These are phyloP conservation scores for Callitettix versicolor DNA, from an alignment of 1,140 invertebrate species.

Conservation along the genomic window DNA sequence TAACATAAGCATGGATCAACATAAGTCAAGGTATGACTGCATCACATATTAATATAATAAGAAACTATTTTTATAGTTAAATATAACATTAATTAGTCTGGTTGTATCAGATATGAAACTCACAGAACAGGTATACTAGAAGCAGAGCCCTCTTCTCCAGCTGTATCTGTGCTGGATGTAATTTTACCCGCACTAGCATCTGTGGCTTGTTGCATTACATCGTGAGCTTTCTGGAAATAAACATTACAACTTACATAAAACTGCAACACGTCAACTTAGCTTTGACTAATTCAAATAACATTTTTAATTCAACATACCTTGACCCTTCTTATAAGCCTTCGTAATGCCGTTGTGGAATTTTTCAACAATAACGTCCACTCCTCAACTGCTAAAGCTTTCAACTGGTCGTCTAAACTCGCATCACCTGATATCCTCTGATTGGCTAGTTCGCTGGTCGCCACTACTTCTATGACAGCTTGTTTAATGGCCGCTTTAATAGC, in stretches of 20 bases:
- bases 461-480: conserved; percentile 71
- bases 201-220: conserved; percentile 56
- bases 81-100: too few relatives aligned
- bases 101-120: too few relatives aligned
- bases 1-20: too few relatives aligned
- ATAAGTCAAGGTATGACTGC: too few relatives aligned
- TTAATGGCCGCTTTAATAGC: conserved; percentile 82
- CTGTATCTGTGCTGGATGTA: background rate
- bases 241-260: too few relatives aligned
- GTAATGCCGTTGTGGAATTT: conserved; percentile 52
- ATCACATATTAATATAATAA: too few relatives aligned
- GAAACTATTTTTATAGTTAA: too few relatives aligned
- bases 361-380: conserved; percentile 73
- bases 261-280: too few relatives aligned
- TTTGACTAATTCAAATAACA: too few relatives aligned
- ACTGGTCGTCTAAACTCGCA: conserved; percentile 42
- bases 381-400: conserved; percentile 48
- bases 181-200: conserved; percentile 43
- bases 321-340: conserved; percentile 43
- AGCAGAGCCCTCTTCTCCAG: background rate
- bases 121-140: background rate
- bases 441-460: conserved; percentile 50
- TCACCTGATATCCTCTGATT: conserved; percentile 12
- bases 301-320: conserved; percentile 38
- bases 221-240: conserved; percentile 46